A percentile compares a stretch with the other conserved stretches of the same genome.
Conservation (phyloP, 2,888 invertebrate genomes). For the Troides aeacus region DNA sequence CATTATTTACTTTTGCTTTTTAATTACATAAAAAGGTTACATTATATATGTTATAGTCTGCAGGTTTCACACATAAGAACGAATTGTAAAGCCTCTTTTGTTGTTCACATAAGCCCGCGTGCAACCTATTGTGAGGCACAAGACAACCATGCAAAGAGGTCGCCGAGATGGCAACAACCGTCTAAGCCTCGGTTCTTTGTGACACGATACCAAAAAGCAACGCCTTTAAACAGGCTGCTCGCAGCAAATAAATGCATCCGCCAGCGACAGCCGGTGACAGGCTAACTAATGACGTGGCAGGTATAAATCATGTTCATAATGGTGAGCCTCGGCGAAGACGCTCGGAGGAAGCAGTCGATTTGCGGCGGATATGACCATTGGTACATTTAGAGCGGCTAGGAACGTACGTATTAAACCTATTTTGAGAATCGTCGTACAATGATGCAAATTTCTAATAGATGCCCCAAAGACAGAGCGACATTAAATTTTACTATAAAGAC, state of each 20-base stretch:
- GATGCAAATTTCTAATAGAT: not conserved
- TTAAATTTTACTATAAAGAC: too few species aligned
- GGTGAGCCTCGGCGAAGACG: conserved; percentile 51
- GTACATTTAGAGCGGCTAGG: conserved; percentile 57
- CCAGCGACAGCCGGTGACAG: conserved; percentile 65
- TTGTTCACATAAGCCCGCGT: conserved; percentile 1
- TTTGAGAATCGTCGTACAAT: conserved; percentile 13
- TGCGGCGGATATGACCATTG: conserved; percentile 76
- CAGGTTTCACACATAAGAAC: not conserved
- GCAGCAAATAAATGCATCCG: conserved; percentile 70
- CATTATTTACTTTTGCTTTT: not conserved
- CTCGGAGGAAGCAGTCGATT: conserved; percentile 73
- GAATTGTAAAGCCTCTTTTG: conserved; percentile 10
- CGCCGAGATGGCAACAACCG: conserved; percentile 21
- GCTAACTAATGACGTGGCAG: conserved; percentile 73
- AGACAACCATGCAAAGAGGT: conserved; percentile 24
- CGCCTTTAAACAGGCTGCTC: conserved; percentile 49
- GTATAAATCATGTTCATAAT: conserved; percentile 77
- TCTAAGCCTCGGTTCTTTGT: conserved; percentile 23
- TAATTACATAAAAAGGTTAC: not conserved
- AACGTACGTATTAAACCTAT: conserved; percentile 36
- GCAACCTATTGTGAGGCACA: conserved; percentile 22
- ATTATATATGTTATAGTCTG: not conserved
- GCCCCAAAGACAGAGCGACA: not conserved
- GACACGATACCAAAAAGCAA: conserved; percentile 32